Base-by-base conservation (phyloP, 2,113 vertebrate species). In the Macquaria ambigua region DNA sequence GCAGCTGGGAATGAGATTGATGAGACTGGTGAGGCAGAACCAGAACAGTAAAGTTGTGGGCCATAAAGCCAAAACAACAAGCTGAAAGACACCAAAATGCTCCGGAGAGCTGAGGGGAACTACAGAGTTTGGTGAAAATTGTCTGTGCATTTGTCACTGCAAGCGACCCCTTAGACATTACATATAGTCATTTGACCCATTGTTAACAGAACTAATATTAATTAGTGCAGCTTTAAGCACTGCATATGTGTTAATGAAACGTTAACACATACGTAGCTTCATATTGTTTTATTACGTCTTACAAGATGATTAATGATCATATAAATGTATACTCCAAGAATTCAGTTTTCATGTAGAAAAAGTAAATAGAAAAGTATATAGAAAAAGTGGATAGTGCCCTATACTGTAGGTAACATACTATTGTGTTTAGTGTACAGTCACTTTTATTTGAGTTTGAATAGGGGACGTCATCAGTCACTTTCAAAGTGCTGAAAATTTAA, bases 391-490 rank as follows among this genome's bases (percentile, higher is more conserved):
- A 39, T 23, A 1, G 7, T 50, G 34, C 50, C 31, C 8, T 25
- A 14, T 31, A n/a, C 12, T 37, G n/a, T 18, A 67, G n/a, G 12
- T 15, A 37, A 2, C 23, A 46, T n/a, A 6, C 20, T 14, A 0
- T 31, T 56, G 14, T 50, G 61, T 41, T 81, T 14, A 62, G 31
- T 64, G 18, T 63, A 12, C 20, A 31, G 37, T 37, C 50, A 70
- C 43, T 70, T 73, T 73, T 74, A 63, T 34, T 69, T 74, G 53
- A 79, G 41, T 77, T 74, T 69, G 31, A 71, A 76, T 56, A 39
- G 34, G 53, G 63, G n/a, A 90, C 64, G 41, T 64, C 50, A 71
- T 80, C 79, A 77, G 73, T 89, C 89, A 87, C 91, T 93, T 93
- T 92, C 73, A 93, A 85, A 90, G 74, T 69, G 68, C 53, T 73